These are phyloP conservation scores for Morbakka virulenta DNA, from an alignment of 30 jellyfish, hydroid and myxozoan species.

Conservation along the genomic window DNA sequence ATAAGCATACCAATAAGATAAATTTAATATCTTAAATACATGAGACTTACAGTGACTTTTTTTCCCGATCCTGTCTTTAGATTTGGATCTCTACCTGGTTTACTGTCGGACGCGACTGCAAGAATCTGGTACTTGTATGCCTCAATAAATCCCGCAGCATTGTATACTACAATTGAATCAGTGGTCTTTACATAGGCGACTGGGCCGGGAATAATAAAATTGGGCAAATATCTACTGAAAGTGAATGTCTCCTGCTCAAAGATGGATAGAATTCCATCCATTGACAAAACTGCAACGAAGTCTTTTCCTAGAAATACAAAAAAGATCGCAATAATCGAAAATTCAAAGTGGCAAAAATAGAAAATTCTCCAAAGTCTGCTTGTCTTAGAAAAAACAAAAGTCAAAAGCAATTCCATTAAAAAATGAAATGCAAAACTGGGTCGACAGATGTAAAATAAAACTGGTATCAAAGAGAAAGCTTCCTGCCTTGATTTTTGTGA, in stretches of 20 bases:
- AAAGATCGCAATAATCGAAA: background rate
- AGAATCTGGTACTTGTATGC: slow-evolving; percentile 78
- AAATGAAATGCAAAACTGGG: too few relatives aligned
- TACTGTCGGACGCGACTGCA: slow-evolving; percentile 77
- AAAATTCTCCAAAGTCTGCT: background rate
- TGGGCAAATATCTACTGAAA: slow-evolving; percentile 66
- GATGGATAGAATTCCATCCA: slow-evolving; percentile 83
- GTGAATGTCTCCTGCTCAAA: slow-evolving; percentile 88
- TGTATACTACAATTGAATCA: slow-evolving; percentile 66
- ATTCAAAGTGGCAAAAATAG: background rate
- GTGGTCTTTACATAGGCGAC: slow-evolving; percentile 55
- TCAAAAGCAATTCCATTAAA: background rate
- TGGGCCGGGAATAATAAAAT: slow-evolving; percentile 87
- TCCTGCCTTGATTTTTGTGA: too few relatives aligned
- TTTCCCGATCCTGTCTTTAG: slow-evolving; percentile 68
- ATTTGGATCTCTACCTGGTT: background rate
- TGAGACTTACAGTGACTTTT: slow-evolving; percentile 74
- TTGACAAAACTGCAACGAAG: slow-evolving; percentile 78
- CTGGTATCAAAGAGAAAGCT: too few relatives aligned
- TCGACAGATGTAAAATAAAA: too few relatives aligned
- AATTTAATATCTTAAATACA: too few relatives aligned
- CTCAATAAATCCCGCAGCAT: slow-evolving; percentile 65
- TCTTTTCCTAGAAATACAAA: slow-evolving; percentile 57
- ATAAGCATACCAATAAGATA: too few relatives aligned
- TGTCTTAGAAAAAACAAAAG: background rate